Percentiles rank a stretch among this genome's conserved stretches.
These are phyloP conservation scores for Echinops telfairi DNA, from an alignment of 2,113 vertebrate species.

Conservation along the genomic window DNA sequence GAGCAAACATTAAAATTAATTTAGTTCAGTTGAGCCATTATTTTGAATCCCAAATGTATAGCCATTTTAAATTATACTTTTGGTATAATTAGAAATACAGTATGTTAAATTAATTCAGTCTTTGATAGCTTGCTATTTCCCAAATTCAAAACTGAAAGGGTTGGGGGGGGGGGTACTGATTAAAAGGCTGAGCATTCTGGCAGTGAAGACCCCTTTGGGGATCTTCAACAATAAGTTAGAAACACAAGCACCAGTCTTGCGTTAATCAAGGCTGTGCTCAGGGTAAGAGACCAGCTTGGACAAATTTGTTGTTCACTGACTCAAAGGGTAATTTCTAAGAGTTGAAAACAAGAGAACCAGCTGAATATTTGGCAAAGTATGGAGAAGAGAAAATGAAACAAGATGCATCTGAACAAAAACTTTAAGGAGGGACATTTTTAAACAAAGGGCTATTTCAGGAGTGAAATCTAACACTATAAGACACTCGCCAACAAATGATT, in stretches of 20 bases:
- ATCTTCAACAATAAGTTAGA: neutral
- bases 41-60: constrained; percentile 35
- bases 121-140: constrained; percentile 26
- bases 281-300: neutral
- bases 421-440: constrained; percentile 24
- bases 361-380: constrained; percentile 18
- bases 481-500: neutral
- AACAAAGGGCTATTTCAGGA: constrained; percentile 50
- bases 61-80: neutral
- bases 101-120: neutral
- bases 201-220: neutral
- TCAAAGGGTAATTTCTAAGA: constrained; percentile 25
- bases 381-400: neutral
- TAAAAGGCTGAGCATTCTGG: neutral
- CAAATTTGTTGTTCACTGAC: neutral
- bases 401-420: constrained; percentile 8
- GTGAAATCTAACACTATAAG: constrained; percentile 11
- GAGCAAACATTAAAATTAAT: constrained; percentile 36
- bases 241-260: neutral
- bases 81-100: neutral
- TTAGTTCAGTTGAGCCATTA: neutral
- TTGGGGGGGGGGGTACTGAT: neutral
- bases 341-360: neutral
- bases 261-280: neutral
- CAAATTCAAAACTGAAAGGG: constrained; percentile 51